Conservation (phyloP, 2,888 invertebrate species). For the Adelphocoris suturalis region DNA sequence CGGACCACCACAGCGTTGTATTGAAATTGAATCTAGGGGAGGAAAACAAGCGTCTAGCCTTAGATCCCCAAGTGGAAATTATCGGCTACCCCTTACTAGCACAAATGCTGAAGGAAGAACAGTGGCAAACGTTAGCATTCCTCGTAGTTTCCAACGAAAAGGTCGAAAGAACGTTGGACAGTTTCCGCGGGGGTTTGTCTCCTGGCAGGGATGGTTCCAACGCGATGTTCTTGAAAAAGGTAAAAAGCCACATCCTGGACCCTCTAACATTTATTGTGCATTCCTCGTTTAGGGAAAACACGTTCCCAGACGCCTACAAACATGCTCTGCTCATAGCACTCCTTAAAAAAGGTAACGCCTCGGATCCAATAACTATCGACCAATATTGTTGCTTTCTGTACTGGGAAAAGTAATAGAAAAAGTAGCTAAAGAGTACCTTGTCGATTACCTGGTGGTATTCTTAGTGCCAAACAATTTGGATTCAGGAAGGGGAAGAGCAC, state of each 20-base stretch:
- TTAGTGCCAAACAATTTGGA: slow-evolving; percentile 52
- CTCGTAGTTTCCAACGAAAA: neutral
- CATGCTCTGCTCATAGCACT: slow-evolving; percentile 48
- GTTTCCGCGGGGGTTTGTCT: too few species aligned
- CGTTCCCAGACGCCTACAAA: slow-evolving; percentile 48
- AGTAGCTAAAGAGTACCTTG: slow-evolving; percentile 38
- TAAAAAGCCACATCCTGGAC: slow-evolving; percentile 23
- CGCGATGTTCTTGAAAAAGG: neutral
- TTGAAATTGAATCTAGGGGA: too few species aligned
- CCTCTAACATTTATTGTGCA: slow-evolving; percentile 43
- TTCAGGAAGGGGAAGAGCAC: slow-evolving; percentile 63
- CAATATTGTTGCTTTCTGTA: slow-evolving; percentile 48
- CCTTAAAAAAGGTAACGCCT: slow-evolving; percentile 50
- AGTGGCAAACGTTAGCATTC: neutral
- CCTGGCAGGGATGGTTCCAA: slow-evolving; percentile 13
- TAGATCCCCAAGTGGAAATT: too few species aligned
- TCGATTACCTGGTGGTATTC: slow-evolving; percentile 48
- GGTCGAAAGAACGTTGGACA: slow-evolving; percentile 9
- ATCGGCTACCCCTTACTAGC: too few species aligned
- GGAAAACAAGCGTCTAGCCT: too few species aligned
- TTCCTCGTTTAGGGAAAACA: slow-evolving; percentile 18
- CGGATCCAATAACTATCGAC: slow-evolving; percentile 49
- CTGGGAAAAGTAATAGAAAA: slow-evolving; percentile 56
- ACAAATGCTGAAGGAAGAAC: too few species aligned
- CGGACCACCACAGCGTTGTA: too few species aligned